Percentiles rank a stretch among this genome's conserved stretches.
phyloP scores from a whole-genome alignment of 2,888 invertebrate species.

The Slavum lentiscoides region DNA sequence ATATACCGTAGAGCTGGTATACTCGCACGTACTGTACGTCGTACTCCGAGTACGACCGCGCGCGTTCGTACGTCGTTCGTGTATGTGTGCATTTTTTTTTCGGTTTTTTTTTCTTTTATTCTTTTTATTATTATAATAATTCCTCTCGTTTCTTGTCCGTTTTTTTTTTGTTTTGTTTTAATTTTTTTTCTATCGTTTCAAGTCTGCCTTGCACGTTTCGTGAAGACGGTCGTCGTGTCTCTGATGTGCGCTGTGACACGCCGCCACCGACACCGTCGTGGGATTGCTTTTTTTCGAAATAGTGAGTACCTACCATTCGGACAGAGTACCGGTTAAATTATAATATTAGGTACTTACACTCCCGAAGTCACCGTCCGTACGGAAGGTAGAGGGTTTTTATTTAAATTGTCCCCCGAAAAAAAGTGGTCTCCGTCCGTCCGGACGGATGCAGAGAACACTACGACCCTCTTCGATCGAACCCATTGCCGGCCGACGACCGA shows the following conservation, averaged over 20 bases:
- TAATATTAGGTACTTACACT: too few species aligned
- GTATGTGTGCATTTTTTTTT: background rate
- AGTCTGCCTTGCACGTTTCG: slow-evolving; percentile 20
- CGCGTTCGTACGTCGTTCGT: slow-evolving; percentile 18
- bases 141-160: too few species aligned
- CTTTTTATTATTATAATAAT: too few species aligned
- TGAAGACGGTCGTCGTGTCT: slow-evolving; percentile 19
- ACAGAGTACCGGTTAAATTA: too few species aligned
- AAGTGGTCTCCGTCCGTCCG: too few species aligned
- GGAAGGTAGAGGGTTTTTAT: background rate
- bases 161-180: too few species aligned
- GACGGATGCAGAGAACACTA: background rate
- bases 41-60: too few species aligned
- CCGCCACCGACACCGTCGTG: background rate
- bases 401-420: background rate
- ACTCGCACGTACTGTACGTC: too few species aligned
- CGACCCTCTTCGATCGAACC: background rate
- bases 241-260: background rate
- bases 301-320: background rate
- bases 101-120: too few species aligned
- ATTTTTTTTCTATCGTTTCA: slow-evolving; percentile 9
- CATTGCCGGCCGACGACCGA: background rate
- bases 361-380: too few species aligned
- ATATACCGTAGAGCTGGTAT: too few species aligned
- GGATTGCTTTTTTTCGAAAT: slow-evolving; percentile 11